Evolutionary conservation across 2,797 vertebrate species (phyloP), one percentile per base, ranked within the genome.

Genomic region (Sparidentex hasta): DNA sequence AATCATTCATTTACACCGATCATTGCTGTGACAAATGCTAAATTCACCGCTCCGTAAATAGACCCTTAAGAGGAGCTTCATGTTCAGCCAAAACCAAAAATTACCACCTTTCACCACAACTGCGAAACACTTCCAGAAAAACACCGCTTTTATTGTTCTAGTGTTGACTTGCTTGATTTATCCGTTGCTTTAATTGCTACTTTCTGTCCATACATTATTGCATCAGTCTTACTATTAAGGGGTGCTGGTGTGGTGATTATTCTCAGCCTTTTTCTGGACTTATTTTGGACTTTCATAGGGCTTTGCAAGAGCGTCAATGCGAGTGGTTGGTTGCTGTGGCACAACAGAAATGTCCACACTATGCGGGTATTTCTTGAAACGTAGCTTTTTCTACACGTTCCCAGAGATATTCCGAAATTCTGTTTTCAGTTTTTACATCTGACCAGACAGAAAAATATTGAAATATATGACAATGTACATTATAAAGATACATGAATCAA

Each of bases 71-170:
- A 18, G 56, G 57, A 43, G 27, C 38, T 41, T 25, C 51, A 29
- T 27, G 62, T 52, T 29, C 3, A 65, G 59, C 7, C 50, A 17
- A 43, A 72, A 23, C 17, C 44, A 11, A 43, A 58, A 74, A 72
- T 80, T 5, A 57, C 65, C 41, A 65, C 55, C 63, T 18, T 27
- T 47, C 63, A 16, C 3, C 44, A 55, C 25, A 43, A 63, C 21
- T 18, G 6, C 20, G 17, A 46, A 16, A 8, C 46, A 44, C 33
- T 58, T 57, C 54, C 38, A 59, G 62, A n/a, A 74, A 56, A 79
- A 65, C 59, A 47, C 48, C 4, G 18, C n/a, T 72, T 57, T 83
- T 59, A n/a, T 54, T 58, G 13, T 68, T 33, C 4, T 11, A 7
- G 48, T 27, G 16, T 33, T 29, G 43, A 65, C 56, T 66, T 5